Percentiles rank a stretch among this genome's conserved stretches.
phyloP scores from a whole-genome alignment of 2,888 invertebrate genomes.

The Trachelus troglodyta region DNA sequence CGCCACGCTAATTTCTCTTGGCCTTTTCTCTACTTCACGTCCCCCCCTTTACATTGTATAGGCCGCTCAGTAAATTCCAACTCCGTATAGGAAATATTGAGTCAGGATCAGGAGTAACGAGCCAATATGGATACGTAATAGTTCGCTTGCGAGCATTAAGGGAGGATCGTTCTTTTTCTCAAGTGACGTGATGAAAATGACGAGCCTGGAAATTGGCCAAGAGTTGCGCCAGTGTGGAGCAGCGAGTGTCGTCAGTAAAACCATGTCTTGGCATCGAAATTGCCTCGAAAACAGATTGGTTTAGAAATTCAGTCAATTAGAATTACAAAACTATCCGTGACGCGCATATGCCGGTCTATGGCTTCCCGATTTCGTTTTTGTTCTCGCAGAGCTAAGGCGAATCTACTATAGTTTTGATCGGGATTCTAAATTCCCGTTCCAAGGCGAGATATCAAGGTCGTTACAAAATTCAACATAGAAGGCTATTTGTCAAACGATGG shows the following conservation, averaged over 20 bases:
- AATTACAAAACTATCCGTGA: conserved; percentile 57
- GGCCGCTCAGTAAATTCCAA: neutral
- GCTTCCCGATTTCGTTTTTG: conserved; percentile 38
- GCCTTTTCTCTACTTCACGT: neutral
- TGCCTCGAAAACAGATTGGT: conserved; percentile 32
- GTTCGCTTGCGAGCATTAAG: neutral
- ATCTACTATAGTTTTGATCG: neutral
- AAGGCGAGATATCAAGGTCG: neutral
- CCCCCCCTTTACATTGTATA: neutral
- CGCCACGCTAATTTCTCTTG: neutral
- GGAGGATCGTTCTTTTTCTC: neutral
- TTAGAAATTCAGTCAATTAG: conserved; percentile 55
- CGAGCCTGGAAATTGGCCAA: conserved; percentile 33
- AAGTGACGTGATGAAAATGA: neutral
- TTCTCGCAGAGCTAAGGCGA: neutral
- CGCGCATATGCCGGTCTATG: conserved; percentile 31
- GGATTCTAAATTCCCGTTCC: neutral
- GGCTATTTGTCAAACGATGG: neutral
- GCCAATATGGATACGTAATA: neutral
- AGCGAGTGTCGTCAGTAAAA: conserved; percentile 10
- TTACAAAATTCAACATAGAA: neutral
- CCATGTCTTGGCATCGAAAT: conserved; percentile 32
- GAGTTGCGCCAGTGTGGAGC: conserved; percentile 36
- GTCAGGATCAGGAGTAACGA: neutral
- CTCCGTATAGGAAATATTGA: neutral